phyloP scores from a whole-genome alignment of 2,888 invertebrate species.

The Diploptera punctata region DNA sequence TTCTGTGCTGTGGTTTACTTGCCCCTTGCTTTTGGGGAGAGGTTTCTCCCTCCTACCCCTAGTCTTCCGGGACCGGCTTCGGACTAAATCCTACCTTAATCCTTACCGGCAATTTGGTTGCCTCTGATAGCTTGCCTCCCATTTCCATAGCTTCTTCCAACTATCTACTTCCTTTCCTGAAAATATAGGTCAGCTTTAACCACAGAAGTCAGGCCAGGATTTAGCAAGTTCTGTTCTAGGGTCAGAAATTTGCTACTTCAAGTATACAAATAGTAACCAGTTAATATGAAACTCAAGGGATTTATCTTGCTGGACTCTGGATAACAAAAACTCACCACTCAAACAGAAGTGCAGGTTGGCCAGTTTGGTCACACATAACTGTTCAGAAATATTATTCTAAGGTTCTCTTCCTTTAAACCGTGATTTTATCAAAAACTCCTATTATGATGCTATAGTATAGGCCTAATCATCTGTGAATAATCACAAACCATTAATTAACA shows the following conservation, averaged over 20 bases:
- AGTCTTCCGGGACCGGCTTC: constrained; percentile 7
- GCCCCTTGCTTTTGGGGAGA: neutral
- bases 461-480: no score
- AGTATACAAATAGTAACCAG: neutral
- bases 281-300: neutral
- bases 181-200: constrained; percentile 7
- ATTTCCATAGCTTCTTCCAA: constrained; percentile 8
- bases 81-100: constrained; percentile 55
- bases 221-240: neutral
- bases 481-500: no score
- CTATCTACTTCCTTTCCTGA: constrained; percentile 4
- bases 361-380: no score
- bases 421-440: no score
- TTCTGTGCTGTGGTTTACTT: constrained; percentile 18
- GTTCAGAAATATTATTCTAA: no score
- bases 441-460: no score
- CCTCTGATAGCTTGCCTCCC: constrained; percentile 23
- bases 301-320: no score
- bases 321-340: no score
- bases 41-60: neutral
- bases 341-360: no score
- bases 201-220: neutral
- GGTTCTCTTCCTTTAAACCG: no score
- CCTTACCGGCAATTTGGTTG: constrained; percentile 57
- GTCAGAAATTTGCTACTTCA: neutral